Conservation (phyloP, 2,797 vertebrate genomes). For the Intellagama lesueurii region DNA sequence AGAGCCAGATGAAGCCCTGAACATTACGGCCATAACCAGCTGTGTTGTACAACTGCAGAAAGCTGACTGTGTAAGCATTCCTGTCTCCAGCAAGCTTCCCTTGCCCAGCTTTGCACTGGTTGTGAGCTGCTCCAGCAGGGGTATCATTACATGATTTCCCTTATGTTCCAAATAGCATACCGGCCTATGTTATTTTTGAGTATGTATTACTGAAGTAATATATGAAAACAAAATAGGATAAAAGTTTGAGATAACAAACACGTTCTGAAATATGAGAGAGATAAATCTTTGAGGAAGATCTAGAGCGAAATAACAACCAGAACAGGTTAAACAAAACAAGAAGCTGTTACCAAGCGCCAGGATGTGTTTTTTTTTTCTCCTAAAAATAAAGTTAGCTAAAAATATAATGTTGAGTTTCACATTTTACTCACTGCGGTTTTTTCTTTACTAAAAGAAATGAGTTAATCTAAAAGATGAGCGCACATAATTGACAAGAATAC, state of each 20-base stretch:
- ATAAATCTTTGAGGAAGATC: slow-evolving; percentile 6
- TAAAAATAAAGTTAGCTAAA: slow-evolving; percentile 46
- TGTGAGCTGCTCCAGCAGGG: too few relatives aligned
- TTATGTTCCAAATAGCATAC: too few relatives aligned
- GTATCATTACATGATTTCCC: too few relatives aligned
- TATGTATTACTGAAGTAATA: slow-evolving; percentile 39
- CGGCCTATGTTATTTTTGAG: slow-evolving; percentile 34
- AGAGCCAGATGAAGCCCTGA: slow-evolving; percentile 51
- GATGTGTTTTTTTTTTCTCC: slow-evolving; percentile 1
- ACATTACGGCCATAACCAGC: slow-evolving; percentile 6
- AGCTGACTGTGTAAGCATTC: too few relatives aligned
- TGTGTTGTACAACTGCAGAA: too few relatives aligned
- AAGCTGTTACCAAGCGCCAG: slow-evolving; percentile 40
- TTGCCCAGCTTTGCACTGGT: too few relatives aligned
- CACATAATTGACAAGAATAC: slow-evolving; percentile 61
- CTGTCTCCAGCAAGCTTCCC: too few relatives aligned
- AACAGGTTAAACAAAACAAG: slow-evolving; percentile 29
- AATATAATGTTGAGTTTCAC: slow-evolving; percentile 57
- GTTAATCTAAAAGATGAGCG: slow-evolving; percentile 56
- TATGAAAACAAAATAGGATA: slow-evolving; percentile 40
- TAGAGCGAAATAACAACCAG: slow-evolving; percentile 33
- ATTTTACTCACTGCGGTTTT: slow-evolving; percentile 41
- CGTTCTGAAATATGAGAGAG: slow-evolving; percentile 33
- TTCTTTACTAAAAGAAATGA: slow-evolving; percentile 34
- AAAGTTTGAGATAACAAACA: slow-evolving; percentile 47